These are phyloP conservation scores for Neosilurus mollespiculum DNA, from an alignment of 2,797 vertebrate genomes.

Conservation along the genomic window DNA sequence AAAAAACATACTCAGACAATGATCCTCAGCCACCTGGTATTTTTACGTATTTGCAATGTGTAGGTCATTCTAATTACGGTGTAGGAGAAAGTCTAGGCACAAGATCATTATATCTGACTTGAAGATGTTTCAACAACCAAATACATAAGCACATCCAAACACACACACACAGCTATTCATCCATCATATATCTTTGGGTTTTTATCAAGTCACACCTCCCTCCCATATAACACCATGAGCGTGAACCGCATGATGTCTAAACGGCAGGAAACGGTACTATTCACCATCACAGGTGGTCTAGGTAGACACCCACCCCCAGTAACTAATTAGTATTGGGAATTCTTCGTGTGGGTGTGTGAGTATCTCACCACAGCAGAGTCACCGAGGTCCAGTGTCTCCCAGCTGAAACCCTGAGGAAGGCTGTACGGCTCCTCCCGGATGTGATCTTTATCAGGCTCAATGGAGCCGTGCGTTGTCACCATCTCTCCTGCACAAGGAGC, in stretches of 20 bases:
- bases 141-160: not conserved
- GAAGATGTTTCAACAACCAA: not conserved
- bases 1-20: no score
- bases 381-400: slow-evolving; percentile 94
- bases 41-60: not conserved
- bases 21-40: not conserved
- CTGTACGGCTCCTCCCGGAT: slow-evolving; percentile 96
- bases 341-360: not conserved
- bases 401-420: slow-evolving; percentile 91
- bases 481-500: slow-evolving; percentile 83
- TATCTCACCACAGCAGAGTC: slow-evolving; percentile 86
- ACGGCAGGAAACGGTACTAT: not conserved
- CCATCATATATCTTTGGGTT: not conserved
- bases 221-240: not conserved
- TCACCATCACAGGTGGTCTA: not conserved
- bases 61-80: not conserved
- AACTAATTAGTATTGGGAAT: not conserved
- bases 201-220: not conserved
- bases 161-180: not conserved
- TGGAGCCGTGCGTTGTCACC: slow-evolving; percentile 90
- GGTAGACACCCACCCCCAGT: not conserved
- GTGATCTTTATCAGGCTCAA: slow-evolving; percentile 92
- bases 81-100: not conserved
- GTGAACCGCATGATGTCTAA: not conserved
- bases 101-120: not conserved